phyloP scores from a whole-genome alignment of 1,140 invertebrate species.

The Pygmarrhopalites habei region DNA sequence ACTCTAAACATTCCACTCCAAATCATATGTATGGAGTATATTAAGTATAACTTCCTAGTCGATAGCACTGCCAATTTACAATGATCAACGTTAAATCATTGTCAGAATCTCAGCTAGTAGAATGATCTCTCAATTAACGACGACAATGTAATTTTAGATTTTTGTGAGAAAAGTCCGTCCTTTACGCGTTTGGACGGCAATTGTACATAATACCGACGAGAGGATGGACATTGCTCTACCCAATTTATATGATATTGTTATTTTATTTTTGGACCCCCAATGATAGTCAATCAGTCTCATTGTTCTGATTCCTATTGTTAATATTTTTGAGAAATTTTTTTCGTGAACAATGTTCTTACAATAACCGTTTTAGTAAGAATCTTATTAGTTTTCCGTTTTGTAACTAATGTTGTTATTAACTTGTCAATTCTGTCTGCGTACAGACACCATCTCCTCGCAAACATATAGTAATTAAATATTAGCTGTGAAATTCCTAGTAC shows the following conservation, averaged over 20 bases:
- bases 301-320: no score
- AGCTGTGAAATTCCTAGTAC: no score
- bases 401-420: no score
- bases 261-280: no score
- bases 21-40: background rate
- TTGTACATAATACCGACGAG: background rate
- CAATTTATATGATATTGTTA: background rate
- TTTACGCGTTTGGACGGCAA: background rate
- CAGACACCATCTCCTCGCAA: no score
- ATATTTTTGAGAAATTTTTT: no score
- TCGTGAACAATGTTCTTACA: no score
- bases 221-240: background rate
- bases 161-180: background rate
- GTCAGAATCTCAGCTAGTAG: background rate
- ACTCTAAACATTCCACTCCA: background rate
- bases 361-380: background rate
- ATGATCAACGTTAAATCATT: background rate
- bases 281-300: no score
- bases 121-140: background rate
- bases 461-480: no score
- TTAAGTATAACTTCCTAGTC: background rate
- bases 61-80: background rate
- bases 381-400: no score
- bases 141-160: background rate
- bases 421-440: no score